Percentiles rank a stretch among this genome's conserved stretches.
Evolutionary conservation across 2,113 vertebrate genomes (phyloP).

Genomic region (Electrona antarctica): DNA sequence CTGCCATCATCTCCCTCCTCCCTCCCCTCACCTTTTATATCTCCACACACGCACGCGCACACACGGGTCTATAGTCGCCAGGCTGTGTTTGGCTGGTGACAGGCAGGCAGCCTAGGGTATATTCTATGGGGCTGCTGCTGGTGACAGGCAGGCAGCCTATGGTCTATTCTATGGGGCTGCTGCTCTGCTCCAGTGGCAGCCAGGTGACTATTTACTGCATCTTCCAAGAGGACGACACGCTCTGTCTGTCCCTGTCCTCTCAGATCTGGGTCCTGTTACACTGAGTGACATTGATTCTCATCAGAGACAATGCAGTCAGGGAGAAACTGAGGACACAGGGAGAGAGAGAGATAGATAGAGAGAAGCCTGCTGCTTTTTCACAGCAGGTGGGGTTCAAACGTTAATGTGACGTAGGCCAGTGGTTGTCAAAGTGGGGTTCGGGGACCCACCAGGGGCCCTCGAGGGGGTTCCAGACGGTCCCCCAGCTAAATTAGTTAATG

Average conservation of each 20-base stretch:
- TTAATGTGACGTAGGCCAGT: neutral
- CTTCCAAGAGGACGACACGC: neutral
- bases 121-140: too few relatives aligned
- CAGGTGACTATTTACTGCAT: conserved; percentile 41
- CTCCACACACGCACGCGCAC: neutral
- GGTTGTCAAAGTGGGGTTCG: too few relatives aligned
- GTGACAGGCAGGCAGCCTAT: too few relatives aligned
- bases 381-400: conserved; percentile 41
- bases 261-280: conserved; percentile 3
- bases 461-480: too few relatives aligned
- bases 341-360: neutral
- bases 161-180: too few relatives aligned
- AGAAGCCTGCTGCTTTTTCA: neutral
- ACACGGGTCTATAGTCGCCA: neutral
- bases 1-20: too few relatives aligned
- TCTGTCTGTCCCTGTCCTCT: neutral
- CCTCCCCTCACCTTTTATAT: too few relatives aligned
- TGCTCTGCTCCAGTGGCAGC: neutral
- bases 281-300: conserved; percentile 18
- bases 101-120: too few relatives aligned
- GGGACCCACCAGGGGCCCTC: too few relatives aligned
- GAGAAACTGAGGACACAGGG: conserved; percentile 37
- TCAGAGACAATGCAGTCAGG: conserved; percentile 10
- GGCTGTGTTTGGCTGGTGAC: neutral
- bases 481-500: too few relatives aligned